Percentiles rank a stretch among this genome's conserved stretches.
Evolutionary conservation across 2,797 vertebrate species (phyloP).

Genomic region (Huso huso): DNA sequence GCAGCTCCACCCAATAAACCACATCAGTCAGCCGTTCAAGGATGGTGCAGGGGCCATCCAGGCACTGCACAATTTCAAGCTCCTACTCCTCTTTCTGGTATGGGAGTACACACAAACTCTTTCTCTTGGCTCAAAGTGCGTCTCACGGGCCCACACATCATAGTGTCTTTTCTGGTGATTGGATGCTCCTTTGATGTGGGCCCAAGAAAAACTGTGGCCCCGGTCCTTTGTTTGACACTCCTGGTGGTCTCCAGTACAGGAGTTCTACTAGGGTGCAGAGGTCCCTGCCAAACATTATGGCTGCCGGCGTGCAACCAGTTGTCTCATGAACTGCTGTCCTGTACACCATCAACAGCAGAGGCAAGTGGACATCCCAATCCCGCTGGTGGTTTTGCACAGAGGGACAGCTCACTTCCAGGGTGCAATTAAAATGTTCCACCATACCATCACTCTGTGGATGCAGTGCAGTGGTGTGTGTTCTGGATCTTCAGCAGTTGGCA

Average conservation of each 20-base stretch:
- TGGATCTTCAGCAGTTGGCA: too few species aligned
- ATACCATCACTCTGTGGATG: too few species aligned
- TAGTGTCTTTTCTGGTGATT: too few species aligned
- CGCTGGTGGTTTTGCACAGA: too few species aligned
- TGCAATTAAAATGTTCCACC: too few species aligned
- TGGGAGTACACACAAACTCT: neutral
- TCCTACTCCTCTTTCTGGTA: neutral
- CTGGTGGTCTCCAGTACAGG: neutral
- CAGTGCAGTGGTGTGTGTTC: too few species aligned
- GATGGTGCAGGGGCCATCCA: neutral
- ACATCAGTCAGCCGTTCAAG: neutral
- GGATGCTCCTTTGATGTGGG: neutral
- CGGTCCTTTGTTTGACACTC: neutral
- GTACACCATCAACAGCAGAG: too few species aligned
- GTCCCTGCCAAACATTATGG: neutral
- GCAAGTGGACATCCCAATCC: too few species aligned
- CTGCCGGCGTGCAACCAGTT: neutral
- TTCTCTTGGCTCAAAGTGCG: neutral
- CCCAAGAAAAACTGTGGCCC: neutral
- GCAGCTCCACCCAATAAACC: neutral
- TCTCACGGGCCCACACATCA: too few species aligned
- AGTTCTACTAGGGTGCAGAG: neutral
- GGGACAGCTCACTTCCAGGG: too few species aligned
- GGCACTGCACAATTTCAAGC: neutral
- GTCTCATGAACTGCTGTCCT: neutral